Evolutionary conservation across 2,888 invertebrate species (phyloP), one percentile per base, ranked within the genome.

Genomic region (Tribolium freemani): DNA sequence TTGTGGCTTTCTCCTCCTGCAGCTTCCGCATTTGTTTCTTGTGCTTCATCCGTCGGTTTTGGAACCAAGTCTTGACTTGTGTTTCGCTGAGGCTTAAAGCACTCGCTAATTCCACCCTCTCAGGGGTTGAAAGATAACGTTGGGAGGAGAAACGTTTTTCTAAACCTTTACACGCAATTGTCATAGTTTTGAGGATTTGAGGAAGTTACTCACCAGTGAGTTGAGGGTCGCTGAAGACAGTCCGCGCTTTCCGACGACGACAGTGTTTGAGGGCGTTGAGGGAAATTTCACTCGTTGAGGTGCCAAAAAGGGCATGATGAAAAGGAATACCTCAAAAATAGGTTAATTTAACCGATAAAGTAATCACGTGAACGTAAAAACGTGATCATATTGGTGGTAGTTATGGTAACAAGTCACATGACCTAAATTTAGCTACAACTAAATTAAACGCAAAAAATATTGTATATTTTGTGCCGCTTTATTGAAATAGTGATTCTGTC

Each of bases 31-130:
- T 88, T 83, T 96, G 96, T 83, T 97, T 97, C 89, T 97, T 97
- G 86, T 97, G 96, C 85, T 97, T 97, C 98, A 98, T 98, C 79
- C 98, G 89, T 21, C 98, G 88, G 88, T 98, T 98, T 88, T 98
- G 98, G 87, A 98, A 98, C 98, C 98, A 98, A 73, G 98, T 98
- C 89, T 98, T 98, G 76, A 98, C 87, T 75, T 98, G 93, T 0
- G 98, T 98, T 88, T 98, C 98, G 9, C 97, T 97, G 11, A 98
- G 90, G 84, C 94, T 96, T 57, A 98, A 90, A 0, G 96, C 96
- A 0, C 94, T 93, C 0, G 98, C 98, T 69, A 98, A 88, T 85
- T 98, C 98, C 8, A 98, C 97, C 4, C 98, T 89, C 86, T 98
- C 98, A 0, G 98, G 98, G 0, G 98, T 98, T 11, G 97, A 97